Evolutionary conservation across 2,888 invertebrate species (phyloP).

Genomic region (Drosophila yooni): DNA sequence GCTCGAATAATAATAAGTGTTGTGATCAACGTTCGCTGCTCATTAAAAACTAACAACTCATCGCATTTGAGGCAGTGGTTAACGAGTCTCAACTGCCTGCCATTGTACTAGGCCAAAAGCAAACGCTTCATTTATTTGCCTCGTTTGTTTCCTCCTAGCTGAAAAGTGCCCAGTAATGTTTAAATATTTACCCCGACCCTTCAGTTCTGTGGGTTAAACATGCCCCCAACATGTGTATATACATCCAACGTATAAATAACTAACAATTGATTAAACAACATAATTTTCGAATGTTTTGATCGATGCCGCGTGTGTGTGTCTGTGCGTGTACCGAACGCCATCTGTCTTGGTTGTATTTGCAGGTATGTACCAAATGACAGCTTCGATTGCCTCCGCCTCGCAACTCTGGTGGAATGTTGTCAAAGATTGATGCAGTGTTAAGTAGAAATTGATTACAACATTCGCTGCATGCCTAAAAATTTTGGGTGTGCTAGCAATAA

Average conservation of each 20-base stretch:
- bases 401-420: slow-evolving; percentile 15
- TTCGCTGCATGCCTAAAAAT: slow-evolving; percentile 5
- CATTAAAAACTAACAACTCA: slow-evolving; percentile 69
- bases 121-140: slow-evolving; percentile 58
- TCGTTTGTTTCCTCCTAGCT: slow-evolving; percentile 21
- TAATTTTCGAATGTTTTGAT: slow-evolving; percentile 67
- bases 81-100: slow-evolving; percentile 64
- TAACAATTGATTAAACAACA: slow-evolving; percentile 71
- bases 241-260: slow-evolving; percentile 20
- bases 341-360: slow-evolving; percentile 61
- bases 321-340: slow-evolving; percentile 57
- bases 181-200: slow-evolving; percentile 26
- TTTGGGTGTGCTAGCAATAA: slow-evolving; percentile 32
- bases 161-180: slow-evolving; percentile 55
- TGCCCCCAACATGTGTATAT: slow-evolving; percentile 19
- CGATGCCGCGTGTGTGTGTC: slow-evolving; percentile 39
- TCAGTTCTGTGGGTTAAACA: slow-evolving; percentile 5
- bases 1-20: slow-evolving; percentile 45
- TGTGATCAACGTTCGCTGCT: slow-evolving; percentile 57
- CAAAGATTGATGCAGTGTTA: slow-evolving; percentile 66
- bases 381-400: not conserved
- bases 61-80: slow-evolving; percentile 53
- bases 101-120: slow-evolving; percentile 42
- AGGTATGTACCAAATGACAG: slow-evolving; percentile 59
- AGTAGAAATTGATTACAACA: slow-evolving; percentile 56